Evolutionary conservation across 2,797 vertebrate genomes (phyloP).

Genomic region (Chelon auratus): DNA sequence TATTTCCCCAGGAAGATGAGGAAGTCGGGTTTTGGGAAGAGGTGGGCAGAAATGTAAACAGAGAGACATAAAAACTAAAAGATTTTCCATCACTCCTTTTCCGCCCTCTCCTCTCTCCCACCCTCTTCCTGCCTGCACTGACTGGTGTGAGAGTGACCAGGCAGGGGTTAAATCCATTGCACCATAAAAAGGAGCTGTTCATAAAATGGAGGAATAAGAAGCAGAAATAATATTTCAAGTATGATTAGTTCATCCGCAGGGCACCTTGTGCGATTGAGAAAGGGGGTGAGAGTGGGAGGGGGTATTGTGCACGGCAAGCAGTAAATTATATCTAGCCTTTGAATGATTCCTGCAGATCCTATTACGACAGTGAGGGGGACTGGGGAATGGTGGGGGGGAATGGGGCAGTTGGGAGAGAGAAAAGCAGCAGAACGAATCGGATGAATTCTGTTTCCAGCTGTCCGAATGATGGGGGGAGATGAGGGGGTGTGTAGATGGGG

Average conservation of each 20-base stretch:
- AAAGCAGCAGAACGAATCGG: constrained; percentile 89
- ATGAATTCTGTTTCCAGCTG: constrained; percentile 88
- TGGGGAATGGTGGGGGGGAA: constrained; percentile 65
- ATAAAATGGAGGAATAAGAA: constrained; percentile 90
- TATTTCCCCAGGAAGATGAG: constrained; percentile 25
- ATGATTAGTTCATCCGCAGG: constrained; percentile 91
- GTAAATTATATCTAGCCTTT: constrained; percentile 92
- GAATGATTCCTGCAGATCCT: constrained; percentile 93
- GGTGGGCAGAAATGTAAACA: constrained; percentile 55
- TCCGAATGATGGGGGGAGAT: constrained; percentile 76
- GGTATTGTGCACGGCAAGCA: constrained; percentile 86
- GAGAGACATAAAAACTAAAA: constrained; percentile 49
- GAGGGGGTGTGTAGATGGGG: constrained; percentile 8
- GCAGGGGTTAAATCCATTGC: constrained; percentile 88
- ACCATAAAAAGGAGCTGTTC: constrained; percentile 88
- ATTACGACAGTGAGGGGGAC: constrained; percentile 85
- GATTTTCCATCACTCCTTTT: constrained; percentile 30
- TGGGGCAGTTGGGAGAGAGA: constrained; percentile 78
- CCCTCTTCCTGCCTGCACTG: constrained; percentile 41
- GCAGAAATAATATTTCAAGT: constrained; percentile 93
- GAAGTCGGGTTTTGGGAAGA: constrained; percentile 63
- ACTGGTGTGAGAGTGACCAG: constrained; percentile 72
- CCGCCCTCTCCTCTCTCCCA: constrained; percentile 52
- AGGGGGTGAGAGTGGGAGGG: constrained; percentile 74
- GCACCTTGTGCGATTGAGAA: constrained; percentile 88